Evolutionary conservation across 2,113 vertebrate genomes (phyloP).

Genomic region (Narcine bancroftii): DNA sequence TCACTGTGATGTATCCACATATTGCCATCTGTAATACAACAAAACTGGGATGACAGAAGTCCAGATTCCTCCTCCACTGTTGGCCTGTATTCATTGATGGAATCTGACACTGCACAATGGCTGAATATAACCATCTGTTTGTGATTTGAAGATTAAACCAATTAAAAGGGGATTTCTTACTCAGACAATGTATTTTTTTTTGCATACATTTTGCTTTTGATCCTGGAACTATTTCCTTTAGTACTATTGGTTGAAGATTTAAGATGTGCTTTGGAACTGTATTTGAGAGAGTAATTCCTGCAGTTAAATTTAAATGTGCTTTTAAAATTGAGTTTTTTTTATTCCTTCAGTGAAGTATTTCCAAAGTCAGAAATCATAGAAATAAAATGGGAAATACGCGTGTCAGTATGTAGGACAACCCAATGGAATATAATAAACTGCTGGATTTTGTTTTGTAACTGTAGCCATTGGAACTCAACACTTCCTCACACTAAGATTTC

Average conservation of each 20-base stretch:
- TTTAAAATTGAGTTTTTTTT: not conserved
- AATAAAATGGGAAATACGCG: not conserved
- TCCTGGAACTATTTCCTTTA: not conserved
- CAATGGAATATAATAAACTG: not conserved
- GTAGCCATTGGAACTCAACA: not conserved
- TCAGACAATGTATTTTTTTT: constrained; percentile 32
- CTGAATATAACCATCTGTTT: constrained; percentile 17
- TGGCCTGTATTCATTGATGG: not conserved
- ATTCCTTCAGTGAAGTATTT: not conserved
- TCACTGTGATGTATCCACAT: constrained; percentile 61
- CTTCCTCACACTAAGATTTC: not conserved
- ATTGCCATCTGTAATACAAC: constrained; percentile 41
- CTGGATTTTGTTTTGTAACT: not conserved
- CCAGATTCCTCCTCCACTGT: not conserved
- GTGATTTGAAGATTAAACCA: constrained; percentile 12
- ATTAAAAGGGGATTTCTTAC: constrained; percentile 32
- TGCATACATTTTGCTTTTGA: not conserved
- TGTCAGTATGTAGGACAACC: not conserved
- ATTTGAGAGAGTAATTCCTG: not conserved
- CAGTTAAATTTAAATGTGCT: not conserved
- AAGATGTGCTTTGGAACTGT: constrained; percentile 16
- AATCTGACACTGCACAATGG: not conserved
- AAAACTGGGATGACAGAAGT: constrained; percentile 24
- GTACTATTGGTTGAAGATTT: not conserved
- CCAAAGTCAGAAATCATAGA: not conserved